Evolutionary conservation across 2,888 invertebrate species (phyloP), one percentile per base, ranked within the genome.

Genomic region (Drosophila silvestris): DNA sequence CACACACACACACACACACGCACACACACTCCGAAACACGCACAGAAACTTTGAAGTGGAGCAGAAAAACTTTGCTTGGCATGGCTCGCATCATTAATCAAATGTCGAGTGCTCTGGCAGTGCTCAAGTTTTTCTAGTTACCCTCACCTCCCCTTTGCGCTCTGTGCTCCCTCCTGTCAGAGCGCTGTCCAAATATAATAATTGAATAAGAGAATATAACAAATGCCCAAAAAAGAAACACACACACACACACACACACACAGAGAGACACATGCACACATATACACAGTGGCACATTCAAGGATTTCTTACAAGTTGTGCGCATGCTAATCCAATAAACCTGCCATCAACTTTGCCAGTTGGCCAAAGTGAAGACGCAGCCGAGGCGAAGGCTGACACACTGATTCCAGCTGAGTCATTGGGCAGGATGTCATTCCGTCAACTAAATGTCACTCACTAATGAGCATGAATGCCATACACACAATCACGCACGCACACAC

Each of bases 1-100:
- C 37, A 14, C 32, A 37, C 58, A n/a, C 32, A 26, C 39, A 7
- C 16, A 19, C 1, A 5, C 1, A 26, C 26, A 47, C 44, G 16
- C 58, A 26, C 16, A 10, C 28, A 22, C 44, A 47, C 41, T 14
- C 37, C 16, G 4, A 26, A 52, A 32, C 35, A 72, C 44, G 41
- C 62, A 52, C 30, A 54, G 58, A 44, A 66, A 66, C 62, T 78
- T 60, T 74, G 53, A 79, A 78, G 82, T 79, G 79, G 74, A 65
- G 74, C 59, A 62, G 66, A 66, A 71, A 78, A 85, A 80, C 53
- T 69, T 74, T 70, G 57, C 67, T 74, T 70, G 57, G 64, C 70
- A 47, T 58, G 47, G 58, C 60, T 58, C 47, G 53, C 68, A 82
- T 82, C 89, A 87, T 83, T 83, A 83, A 83, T 83, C 83, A 83